Conservation (phyloP, 2,888 invertebrate species). For the Amphipoea lucens region DNA sequence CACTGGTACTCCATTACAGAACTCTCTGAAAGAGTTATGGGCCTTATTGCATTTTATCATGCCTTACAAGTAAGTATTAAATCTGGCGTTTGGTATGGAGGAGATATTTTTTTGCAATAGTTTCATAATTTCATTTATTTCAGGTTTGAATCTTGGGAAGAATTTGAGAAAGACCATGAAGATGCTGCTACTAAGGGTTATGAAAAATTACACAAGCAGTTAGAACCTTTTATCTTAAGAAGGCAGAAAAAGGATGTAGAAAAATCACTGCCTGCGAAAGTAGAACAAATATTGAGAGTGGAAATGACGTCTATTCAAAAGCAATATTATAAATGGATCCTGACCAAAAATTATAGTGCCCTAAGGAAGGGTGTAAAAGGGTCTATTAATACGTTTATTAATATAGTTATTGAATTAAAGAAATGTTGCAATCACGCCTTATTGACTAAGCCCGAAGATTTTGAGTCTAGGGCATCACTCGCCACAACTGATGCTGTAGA, state of each 20-base stretch:
- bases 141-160: conserved; percentile 97
- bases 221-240: conserved; percentile 98
- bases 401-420: conserved; percentile 99
- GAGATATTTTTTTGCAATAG: not conserved
- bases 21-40: conserved; percentile 99
- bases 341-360: conserved; percentile 99
- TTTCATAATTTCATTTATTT: conserved; percentile 41
- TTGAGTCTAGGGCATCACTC: conserved; percentile 92
- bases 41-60: conserved; percentile 99
- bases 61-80: conserved; percentile 95
- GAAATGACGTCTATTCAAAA: conserved; percentile 99
- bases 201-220: conserved; percentile 97
- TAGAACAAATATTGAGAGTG: conserved; percentile 99
- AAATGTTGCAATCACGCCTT: conserved; percentile 99
- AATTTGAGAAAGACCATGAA: conserved; percentile 98
- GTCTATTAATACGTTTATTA: conserved; percentile 97
- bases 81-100: not conserved
- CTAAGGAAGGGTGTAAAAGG: conserved; percentile 98
- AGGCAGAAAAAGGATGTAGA: conserved; percentile 99
- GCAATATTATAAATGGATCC: conserved; percentile 99
- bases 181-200: conserved; percentile 98
- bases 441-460: conserved; percentile 95
- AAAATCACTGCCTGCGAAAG: conserved; percentile 99
- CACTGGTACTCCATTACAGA: conserved; percentile 99
- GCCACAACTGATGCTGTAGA: conserved; percentile 93